phyloP scores from a whole-genome alignment of 1,140 invertebrate genomes.

The Ephestia elutella region DNA sequence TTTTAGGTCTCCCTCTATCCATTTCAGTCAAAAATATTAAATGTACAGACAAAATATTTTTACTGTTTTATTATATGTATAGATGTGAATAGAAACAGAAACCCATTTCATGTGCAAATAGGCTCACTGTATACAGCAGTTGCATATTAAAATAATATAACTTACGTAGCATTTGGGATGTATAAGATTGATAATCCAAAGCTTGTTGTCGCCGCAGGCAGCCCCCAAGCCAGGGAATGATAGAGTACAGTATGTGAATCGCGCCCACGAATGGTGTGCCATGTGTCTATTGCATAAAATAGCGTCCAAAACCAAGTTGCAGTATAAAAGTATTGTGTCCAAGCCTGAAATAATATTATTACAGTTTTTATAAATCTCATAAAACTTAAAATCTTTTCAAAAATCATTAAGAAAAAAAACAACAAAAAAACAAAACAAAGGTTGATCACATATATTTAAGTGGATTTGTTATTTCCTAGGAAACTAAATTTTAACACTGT shows the following conservation, averaged over 20 bases:
- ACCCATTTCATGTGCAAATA: neutral
- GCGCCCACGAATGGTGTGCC: conserved; percentile 78
- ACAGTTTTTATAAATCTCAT: no score
- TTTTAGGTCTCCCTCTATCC: no score
- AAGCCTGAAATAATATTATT: conserved; percentile 76
- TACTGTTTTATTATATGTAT: no score
- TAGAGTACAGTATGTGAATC: conserved; percentile 76
- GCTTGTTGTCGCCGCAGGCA: conserved; percentile 80
- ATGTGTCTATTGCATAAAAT: conserved; percentile 87
- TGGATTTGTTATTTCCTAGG: conserved; percentile 2
- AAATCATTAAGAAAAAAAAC: neutral
- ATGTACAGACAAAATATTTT: no score
- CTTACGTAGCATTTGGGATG: conserved; percentile 84
- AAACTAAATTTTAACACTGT: no score
- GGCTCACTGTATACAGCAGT: no score
- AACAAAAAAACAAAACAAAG: no score
- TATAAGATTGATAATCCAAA: conserved; percentile 83
- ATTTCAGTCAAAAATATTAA: no score
- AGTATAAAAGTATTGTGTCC: conserved; percentile 90
- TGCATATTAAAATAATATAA: conserved; percentile 16
- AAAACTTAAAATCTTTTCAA: neutral
- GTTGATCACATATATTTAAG: neutral
- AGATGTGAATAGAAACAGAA: no score
- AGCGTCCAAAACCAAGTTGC: conserved; percentile 90
- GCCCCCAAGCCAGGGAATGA: conserved; percentile 81